Base-by-base conservation (phyloP, 2,797 vertebrate species). In the Falco cherrug region DNA sequence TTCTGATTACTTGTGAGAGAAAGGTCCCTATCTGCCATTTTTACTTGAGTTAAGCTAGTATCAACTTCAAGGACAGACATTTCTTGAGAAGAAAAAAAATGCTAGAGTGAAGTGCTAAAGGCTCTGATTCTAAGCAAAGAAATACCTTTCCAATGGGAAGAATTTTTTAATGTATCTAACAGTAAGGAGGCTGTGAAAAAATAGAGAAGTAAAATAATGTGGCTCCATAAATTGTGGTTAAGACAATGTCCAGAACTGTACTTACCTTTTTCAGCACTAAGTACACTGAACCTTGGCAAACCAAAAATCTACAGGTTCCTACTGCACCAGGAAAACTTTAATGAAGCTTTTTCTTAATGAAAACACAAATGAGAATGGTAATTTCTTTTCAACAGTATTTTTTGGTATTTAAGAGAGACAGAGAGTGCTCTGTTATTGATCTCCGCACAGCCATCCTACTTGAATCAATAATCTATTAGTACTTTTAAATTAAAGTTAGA, bases 391-490 rank as follows among this genome's bases (percentile, higher is more conserved):
- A 93, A 74, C 29, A 89, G 87, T 93, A 93, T 89, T 90, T 95
- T 97, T 69, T 93, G 91, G 93, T 93, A 94, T 96, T 98, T 97
- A 96, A 95, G 94, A 96, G 65, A 97, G 95, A 90, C 20, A 89
- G 68, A 87, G 84, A 94, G 77, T 57, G 33, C 83, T 95, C 35
- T 50, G 87, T 83, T 97, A 97, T 97, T 88, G 97, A 98, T 98
- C 89, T 92, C 76, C 82, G 85, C 94, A 85, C 87, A 88, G 83
- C 81, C 92, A 94, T 90, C 90, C 71, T 93, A 86, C 90, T 94
- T 97, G 96, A 98, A 98, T 98, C 98, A 97, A 98, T 98, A 98
- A 98, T 98, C 97, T 98, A 97, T 98, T 98, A 98, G 97, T 97
- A 96, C 93, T 95, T 98, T 96, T 97, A 98, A 98, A 98, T 98